Base-by-base conservation (phyloP, 2,888 invertebrate genomes). In the Cinara cedri region DNA sequence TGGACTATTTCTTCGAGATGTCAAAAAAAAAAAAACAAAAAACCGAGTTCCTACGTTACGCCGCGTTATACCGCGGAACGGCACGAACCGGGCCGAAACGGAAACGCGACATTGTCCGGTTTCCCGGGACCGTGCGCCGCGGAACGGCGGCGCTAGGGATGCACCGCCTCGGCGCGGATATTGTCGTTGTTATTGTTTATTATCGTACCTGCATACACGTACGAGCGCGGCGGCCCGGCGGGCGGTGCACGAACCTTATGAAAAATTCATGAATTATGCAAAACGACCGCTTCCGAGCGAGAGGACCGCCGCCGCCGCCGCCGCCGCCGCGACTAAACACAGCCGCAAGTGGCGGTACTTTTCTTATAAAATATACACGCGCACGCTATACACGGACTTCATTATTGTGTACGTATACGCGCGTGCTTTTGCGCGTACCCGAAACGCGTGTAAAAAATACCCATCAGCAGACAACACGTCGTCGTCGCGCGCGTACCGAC, bases 231-330 rank as follows among this genome's bases (percentile, higher is more conserved):
- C 75, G 60, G 55, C 72, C 60, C 66, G 72, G 66, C 76, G 80
- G 76, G 81, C 60, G 80, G 81, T 78, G 74, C 81, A 75, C 68
- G 81, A 72, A 24, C 75, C 81, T 82, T 81, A 82, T 82, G 82
- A 82, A 82, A 81, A 81, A 82, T 82, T 81, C 82, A 82, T 82
- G 82, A 82, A 82, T 81, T 82, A 82, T 82, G 82, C 82, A 82
- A 81, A 82, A 82, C 81, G 72, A 76, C 76, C 68, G 68, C 60
- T 78, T 78, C 78, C 78, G 78, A 78, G 68, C 34, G 78, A 68
- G 76, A 72, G 62, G 62, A 62, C 19, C 24, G 44, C 70, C 42
- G 81, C 75, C 68, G 19, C 81, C 81, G 72, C 68, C 81, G 80
- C 70, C 68, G 55, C 65, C 57, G 55, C 74, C 74, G 72, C 82